Base-by-base conservation (phyloP, 2,888 invertebrate species). In the Ptilodon capucinus region DNA sequence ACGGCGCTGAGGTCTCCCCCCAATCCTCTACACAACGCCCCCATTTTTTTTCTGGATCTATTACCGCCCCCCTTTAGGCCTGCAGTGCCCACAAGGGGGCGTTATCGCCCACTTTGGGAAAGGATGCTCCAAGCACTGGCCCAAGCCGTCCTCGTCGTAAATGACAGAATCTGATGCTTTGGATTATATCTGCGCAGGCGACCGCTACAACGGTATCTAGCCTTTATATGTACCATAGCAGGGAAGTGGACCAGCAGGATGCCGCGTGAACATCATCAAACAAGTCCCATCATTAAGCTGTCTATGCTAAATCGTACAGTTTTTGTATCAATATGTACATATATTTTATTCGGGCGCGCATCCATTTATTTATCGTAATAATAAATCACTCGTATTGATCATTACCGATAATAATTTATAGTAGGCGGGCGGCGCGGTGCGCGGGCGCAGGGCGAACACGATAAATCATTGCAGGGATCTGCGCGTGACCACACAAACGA, bases 391-490 rank as follows among this genome's bases (percentile, higher is more conserved):
- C 60, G 75, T 67, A 71, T 72, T 75, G 86, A 86, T 87, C 87
- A 86, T 87, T 87, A 85, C 85, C 74, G 80, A 81, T 79, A 78
- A 79, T 87, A 82, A 88, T 87, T 86, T 87, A 88, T 86, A 81
- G 84, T 79, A 79, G 77, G 79, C 71, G 74, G 70, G 60, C 64
- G 69, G 72, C 66, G 68, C 61, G 18, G 68, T 51, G 63, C 64
- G 68, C 68, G 64, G 63, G 60, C 63, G 64, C 63, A 57, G 48
- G 46, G 48, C 54, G 55, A 46, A 48, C 35, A 56, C 69, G 63
- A 82, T 83, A 79, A 80, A 83, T 81, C 82, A 81, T 67, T 41
- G 25, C 49, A 48, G 48, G 53, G 54, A 65, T 44, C 47, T 51
- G 51, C 46, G 57, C 61, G 71, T 64, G 64, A 60, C 59, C 60